A percentile compares a stretch with the other conserved stretches of the same genome.
phyloP scores from a whole-genome alignment of 2,888 invertebrate genomes.

The Caenorhabditis virilis region DNA sequence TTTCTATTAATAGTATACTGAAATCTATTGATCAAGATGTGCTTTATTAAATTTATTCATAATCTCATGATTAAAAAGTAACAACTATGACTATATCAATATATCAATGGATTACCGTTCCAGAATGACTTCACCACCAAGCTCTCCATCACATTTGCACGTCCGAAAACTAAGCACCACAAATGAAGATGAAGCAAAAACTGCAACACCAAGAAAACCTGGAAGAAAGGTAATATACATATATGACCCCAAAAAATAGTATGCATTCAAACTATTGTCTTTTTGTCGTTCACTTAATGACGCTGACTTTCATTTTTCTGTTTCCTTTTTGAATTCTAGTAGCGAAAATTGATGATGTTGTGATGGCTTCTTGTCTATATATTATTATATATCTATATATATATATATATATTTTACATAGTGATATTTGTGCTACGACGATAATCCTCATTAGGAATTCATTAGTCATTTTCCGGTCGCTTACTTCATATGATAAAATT shows the following conservation, averaged over 20 bases:
- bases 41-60: neutral
- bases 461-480: neutral
- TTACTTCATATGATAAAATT: neutral
- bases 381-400: too few relatives aligned
- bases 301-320: too few relatives aligned
- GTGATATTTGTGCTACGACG: too few relatives aligned
- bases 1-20: too few relatives aligned
- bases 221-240: slow-evolving; percentile 31
- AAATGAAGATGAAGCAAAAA: slow-evolving; percentile 43
- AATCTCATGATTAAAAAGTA: neutral
- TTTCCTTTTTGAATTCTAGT: too few relatives aligned
- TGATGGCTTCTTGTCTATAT: too few relatives aligned
- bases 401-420: too few relatives aligned
- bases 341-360: too few relatives aligned
- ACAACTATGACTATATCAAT: neutral
- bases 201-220: slow-evolving; percentile 34
- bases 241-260: too few relatives aligned
- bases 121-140: slow-evolving; percentile 42
- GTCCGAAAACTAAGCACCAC: slow-evolving; percentile 40
- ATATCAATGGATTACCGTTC: neutral
- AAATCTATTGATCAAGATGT: too few relatives aligned
- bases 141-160: slow-evolving; percentile 42
- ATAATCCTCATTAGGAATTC: slow-evolving; percentile 32
- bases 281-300: too few relatives aligned
- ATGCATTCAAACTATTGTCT: too few relatives aligned